Conservation (phyloP, 2,888 invertebrate species). For the Scelioninae gen. 1 region DNA sequence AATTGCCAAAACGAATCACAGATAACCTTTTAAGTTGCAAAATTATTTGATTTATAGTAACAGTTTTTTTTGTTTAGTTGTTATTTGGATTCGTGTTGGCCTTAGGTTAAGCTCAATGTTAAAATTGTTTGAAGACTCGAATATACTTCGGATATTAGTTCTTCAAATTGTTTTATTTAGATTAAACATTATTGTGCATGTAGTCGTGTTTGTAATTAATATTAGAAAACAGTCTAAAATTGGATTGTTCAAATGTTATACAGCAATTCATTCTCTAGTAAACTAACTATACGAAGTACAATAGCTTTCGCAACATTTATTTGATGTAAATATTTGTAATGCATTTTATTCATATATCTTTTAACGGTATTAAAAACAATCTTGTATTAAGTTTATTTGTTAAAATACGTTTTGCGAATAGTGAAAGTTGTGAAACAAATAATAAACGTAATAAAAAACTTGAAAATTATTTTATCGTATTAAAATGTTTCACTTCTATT, state of each 20-base stretch:
- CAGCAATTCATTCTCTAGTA: neutral
- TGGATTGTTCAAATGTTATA: neutral
- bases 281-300: conserved; percentile 40
- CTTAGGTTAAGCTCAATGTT: conserved; percentile 32
- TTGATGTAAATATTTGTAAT: neutral
- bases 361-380: conserved; percentile 7
- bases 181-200: conserved; percentile 49
- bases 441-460: neutral
- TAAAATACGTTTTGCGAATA: neutral
- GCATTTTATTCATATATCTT: neutral
- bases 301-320: conserved; percentile 11
- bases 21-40: neutral
- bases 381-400: neutral
- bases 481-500: neutral
- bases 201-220: conserved; percentile 56
- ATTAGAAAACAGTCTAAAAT: conserved; percentile 23
- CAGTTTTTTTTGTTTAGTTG: neutral
- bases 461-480: neutral
- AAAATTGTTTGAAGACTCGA: conserved; percentile 16
- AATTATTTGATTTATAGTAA: neutral
- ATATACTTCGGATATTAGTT: neutral
- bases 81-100: conserved; percentile 15
- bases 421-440: neutral
- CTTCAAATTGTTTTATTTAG: conserved; percentile 33
- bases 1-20: conserved; percentile 14